Base-by-base conservation (phyloP, 2,113 vertebrate species). In the Osmerus eperlanus region DNA sequence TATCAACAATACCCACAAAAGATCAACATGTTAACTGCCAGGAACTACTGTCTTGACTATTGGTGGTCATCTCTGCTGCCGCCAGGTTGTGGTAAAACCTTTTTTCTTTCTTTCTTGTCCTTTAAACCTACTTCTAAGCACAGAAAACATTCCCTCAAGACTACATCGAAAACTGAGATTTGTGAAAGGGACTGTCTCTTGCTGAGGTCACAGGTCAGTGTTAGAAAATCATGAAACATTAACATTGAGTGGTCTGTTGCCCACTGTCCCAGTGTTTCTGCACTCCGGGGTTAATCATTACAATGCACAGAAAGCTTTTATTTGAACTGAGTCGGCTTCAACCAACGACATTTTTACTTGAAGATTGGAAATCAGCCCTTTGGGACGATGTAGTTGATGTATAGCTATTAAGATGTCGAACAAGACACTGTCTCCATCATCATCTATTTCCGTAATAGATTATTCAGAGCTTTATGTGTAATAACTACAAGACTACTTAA, bases 211-310 rank as follows among this genome's bases (percentile, higher is more conserved):
- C 9, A 8, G 15, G 15, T 4, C 28, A 64, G 29, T 32, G 29
- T 36, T 64, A 56, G 54, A 18, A 18, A 8, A 63, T 21, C 64
- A 41, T 65, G 7, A 36, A 65, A 51, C 64, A 65, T 65, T 65
- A 65, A 65, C 64, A 65, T 14, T 7, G 29, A 51, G 36, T 3
- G 9, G 32, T 18, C 15, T 47, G 3, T 64, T 9, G 18, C 18
- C 32, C 9, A 15, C 41, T n/a, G 2, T 7, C 15, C n/a, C 28
- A 3, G 61, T 6, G 14, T 63, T 51, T 19, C 28, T 36, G 5
- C 28, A 32, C 21, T 16, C 25, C 28, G 8, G 7, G 23, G 28
- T 32, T 64, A 9, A 64, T 65, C 28, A 19, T 65, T 23, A 65
- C 64, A 65, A 15, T 4, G 54, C 54, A 65, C 13, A 55, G 53